Conservation (phyloP, 2,797 vertebrate genomes). For the Agapornis canus region DNA sequence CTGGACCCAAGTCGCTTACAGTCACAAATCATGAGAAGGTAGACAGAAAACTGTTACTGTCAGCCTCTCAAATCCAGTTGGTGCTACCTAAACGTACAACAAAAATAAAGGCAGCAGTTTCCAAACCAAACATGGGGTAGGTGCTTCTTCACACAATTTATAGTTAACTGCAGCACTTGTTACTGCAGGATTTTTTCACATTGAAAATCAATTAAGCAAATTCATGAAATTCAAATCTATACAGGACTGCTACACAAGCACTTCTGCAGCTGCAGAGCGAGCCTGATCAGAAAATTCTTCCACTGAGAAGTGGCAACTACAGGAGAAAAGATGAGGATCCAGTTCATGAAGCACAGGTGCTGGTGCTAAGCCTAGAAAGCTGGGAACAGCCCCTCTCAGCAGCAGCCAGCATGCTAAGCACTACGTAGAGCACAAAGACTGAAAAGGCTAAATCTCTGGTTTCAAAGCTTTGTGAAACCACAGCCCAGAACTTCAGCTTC, state of each 20-base stretch:
- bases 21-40: background rate
- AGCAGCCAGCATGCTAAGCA: background rate
- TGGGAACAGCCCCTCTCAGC: background rate
- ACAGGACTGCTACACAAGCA: slow-evolving; percentile 9
- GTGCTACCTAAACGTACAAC: background rate
- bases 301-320: background rate
- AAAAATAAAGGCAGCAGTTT: background rate
- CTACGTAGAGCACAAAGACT: background rate
- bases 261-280: slow-evolving; percentile 26
- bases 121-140: background rate
- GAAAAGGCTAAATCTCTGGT: background rate
- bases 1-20: background rate
- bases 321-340: background rate
- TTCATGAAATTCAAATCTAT: background rate
- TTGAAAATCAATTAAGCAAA: background rate
- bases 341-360: background rate
- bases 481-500: background rate
- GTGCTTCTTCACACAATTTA: background rate
- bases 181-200: background rate
- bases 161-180: background rate
- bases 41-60: background rate
- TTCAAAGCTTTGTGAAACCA: background rate
- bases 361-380: background rate
- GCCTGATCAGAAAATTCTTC: background rate
- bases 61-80: background rate